These are phyloP conservation scores for Leucophenga maculata DNA, from an alignment of 2,888 invertebrate genomes.

Conservation along the genomic window DNA sequence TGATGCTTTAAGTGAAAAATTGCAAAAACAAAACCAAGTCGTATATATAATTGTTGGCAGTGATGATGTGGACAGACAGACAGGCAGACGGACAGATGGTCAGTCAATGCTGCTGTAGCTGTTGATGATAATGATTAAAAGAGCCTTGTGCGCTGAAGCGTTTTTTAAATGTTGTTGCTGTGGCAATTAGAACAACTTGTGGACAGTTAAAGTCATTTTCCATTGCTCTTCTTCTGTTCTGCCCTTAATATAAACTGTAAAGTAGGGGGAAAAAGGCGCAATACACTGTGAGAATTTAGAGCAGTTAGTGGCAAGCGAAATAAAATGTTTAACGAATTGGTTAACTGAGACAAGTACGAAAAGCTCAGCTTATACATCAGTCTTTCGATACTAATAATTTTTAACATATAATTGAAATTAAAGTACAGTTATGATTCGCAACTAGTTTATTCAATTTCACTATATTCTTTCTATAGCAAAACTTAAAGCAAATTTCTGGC, in stretches of 20 bases:
- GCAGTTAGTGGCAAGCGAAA: no score
- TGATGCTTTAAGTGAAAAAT: conserved; percentile 67
- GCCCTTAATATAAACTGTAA: conserved; percentile 14
- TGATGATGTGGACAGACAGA: neutral
- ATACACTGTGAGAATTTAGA: neutral
- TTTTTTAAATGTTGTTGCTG: conserved; percentile 13
- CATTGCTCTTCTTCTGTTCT: neutral
- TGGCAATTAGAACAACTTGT: conserved; percentile 29
- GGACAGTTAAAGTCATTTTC: conserved; percentile 15
- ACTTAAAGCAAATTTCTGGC: no score
- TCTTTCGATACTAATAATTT: no score
- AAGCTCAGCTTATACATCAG: no score
- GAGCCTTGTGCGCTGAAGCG: conserved; percentile 11
- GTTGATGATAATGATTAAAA: conserved; percentile 18
- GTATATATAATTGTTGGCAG: conserved; percentile 7
- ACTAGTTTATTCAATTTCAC: no score
- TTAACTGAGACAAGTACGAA: no score
- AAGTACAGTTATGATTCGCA: no score
- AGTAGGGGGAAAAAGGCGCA: neutral
- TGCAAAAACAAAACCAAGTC: conserved; percentile 36
- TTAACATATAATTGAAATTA: no score
- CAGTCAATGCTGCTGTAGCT: conserved; percentile 27
- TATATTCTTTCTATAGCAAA: no score
- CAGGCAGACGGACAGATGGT: conserved; percentile 38
- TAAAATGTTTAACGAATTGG: no score